Evolutionary conservation across 2,888 invertebrate genomes (phyloP).

Genomic region (Cryptocephalus primarius): DNA sequence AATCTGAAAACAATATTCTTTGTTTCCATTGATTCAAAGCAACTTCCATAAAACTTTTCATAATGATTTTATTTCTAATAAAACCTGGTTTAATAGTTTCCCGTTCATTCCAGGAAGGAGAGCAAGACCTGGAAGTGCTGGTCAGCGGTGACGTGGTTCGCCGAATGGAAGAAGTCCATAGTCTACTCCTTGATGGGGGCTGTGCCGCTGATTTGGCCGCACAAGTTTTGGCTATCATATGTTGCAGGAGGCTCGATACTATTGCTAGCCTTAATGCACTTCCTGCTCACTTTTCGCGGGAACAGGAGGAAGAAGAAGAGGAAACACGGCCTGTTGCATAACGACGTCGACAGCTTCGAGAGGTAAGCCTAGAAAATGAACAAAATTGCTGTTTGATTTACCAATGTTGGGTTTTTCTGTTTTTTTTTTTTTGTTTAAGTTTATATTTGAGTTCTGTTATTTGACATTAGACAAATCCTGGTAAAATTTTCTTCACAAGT

Average conservation of each 20-base stretch:
- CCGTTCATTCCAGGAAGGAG: constrained; percentile 26
- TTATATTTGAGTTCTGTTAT: no score
- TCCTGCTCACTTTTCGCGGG: constrained; percentile 29
- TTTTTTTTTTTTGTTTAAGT: no score
- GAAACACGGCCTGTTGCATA: constrained; percentile 26
- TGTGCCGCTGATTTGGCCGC: constrained; percentile 32
- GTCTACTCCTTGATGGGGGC: constrained; percentile 31
- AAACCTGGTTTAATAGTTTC: background rate
- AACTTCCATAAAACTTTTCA: background rate
- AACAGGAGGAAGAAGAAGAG: constrained; percentile 26
- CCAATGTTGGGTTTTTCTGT: no score
- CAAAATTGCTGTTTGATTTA: no score
- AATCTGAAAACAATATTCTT: no score
- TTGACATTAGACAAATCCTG: no score
- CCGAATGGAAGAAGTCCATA: constrained; percentile 33
- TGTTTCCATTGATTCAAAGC: background rate
- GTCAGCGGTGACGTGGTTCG: constrained; percentile 29
- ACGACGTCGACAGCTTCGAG: constrained; percentile 34
- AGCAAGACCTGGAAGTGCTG: constrained; percentile 30
- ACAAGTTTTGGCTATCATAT: constrained; percentile 43
- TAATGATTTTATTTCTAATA: background rate
- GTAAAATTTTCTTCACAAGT: no score
- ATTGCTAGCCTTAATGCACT: constrained; percentile 37
- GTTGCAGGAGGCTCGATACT: constrained; percentile 39
- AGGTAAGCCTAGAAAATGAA: constrained; percentile 21